Base-by-base conservation (phyloP, 64 coral and sea anemone genomes). In the Montipora sp. region DNA sequence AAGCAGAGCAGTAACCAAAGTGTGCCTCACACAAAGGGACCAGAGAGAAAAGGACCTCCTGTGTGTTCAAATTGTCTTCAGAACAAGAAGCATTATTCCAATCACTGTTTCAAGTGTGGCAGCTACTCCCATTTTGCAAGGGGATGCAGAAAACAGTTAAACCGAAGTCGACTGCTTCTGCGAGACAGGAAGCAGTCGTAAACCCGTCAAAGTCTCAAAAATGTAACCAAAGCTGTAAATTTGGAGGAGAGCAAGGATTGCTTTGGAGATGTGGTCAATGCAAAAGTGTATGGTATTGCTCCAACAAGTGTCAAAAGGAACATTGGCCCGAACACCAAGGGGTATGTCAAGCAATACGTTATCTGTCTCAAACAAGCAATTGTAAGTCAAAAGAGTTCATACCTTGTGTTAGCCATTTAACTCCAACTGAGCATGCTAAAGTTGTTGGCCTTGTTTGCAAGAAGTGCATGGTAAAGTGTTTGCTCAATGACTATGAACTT, bases 61-160 rank as follows among this genome's bases (percentile, higher is more conserved):
- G 36, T 49, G 18, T 95, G 94, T 76, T 68, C 77, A 47, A 75
- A 47, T 20, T 92, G 90, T 23, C 45, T 69, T 14, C 73, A 92
- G 1, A 75, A 47, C 14, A 80, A 83, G 11, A 75, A 49, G 1
- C 48, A 92, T 10, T 83, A 76, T 68, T 93, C 82, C 71, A 89
- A 36, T 36, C 1, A 36, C 27, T 36, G 36, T 36, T 36, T 36
- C 36, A 2, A 36, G 36, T 36, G 36, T 36, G 36, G 36, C 36
- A 36, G 90, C 84, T 68, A 70, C 3, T 49, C 59, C 1, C 89
- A 91, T 53, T 91, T 91, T 82, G 90, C 90, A 12, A 50, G 70
- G 13, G 73, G 21, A 53, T 89, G 87, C 60, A 27, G 75, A 23
- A 77, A 82, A 19, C 50, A 77, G 73, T 51, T 36, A 89, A 89